These are phyloP conservation scores for Acropora tenuis DNA, from an alignment of 64 coral and sea anemone species.

Conservation along the genomic window DNA sequence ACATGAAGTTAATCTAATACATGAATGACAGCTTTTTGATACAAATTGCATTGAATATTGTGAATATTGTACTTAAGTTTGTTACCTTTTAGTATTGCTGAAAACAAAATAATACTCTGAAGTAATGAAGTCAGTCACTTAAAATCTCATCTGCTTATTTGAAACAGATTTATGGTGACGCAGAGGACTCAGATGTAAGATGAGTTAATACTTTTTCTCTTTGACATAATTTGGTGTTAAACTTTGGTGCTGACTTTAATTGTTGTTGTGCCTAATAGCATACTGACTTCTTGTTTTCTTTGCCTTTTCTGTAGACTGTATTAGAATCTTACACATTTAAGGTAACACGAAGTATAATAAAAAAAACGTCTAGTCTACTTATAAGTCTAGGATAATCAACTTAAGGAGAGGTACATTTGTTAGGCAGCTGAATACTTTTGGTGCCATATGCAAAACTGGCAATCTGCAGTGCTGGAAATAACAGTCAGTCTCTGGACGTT, in stretches of 20 bases:
- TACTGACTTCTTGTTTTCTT: neutral
- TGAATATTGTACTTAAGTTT: no score
- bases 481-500: no score
- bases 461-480: no score
- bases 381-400: neutral
- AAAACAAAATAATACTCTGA: no score
- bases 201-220: neutral
- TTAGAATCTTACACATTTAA: constrained; percentile 94
- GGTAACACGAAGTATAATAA: constrained; percentile 8
- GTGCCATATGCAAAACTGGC: no score
- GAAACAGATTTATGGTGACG: constrained; percentile 82
- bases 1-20: no score
- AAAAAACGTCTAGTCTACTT: neutral
- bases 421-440: no score
- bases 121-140: neutral
- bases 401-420: no score
- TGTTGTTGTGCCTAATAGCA: no score
- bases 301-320: constrained; percentile 61
- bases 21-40: no score
- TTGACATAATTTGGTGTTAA: neutral
- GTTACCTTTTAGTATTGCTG: no score
- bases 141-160: neutral
- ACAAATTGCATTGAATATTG: no score
- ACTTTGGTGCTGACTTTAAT: neutral
- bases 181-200: constrained; percentile 87